Percentiles rank a stretch among this genome's conserved stretches.
Evolutionary conservation across 2,113 vertebrate genomes (phyloP).

Genomic region (Shinisaurus crocodilurus): DNA sequence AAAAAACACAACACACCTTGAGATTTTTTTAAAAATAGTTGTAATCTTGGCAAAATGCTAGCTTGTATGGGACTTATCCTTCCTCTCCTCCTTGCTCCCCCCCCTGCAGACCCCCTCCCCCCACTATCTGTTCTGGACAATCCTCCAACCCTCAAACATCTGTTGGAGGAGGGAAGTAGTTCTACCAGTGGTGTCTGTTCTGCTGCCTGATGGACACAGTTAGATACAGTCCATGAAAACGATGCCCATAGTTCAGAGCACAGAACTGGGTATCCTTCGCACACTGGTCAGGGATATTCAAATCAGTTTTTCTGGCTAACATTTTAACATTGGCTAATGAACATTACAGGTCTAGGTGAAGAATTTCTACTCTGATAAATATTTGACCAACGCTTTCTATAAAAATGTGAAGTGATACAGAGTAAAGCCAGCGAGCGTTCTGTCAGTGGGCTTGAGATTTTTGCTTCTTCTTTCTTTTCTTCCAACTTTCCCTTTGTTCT

Average conservation of each 20-base stretch:
- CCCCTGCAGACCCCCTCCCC: neutral
- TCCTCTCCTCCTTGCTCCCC: too few relatives aligned
- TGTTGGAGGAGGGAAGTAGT: too few relatives aligned
- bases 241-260: neutral
- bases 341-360: neutral
- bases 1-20: neutral
- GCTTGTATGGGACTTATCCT: too few relatives aligned
- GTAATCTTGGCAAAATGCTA: neutral
- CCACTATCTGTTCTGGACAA: too few relatives aligned
- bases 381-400: neutral
- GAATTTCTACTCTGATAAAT: neutral
- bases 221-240: too few relatives aligned
- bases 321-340: neutral
- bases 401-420: neutral
- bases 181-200: too few relatives aligned
- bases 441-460: constrained; percentile 8
- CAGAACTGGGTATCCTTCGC: neutral
- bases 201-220: too few relatives aligned
- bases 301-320: neutral
- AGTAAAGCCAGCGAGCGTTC: neutral
- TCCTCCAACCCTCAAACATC: too few relatives aligned
- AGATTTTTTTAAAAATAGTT: neutral
- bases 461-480: constrained; percentile 38
- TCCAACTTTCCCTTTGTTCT: constrained; percentile 55
- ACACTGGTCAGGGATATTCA: neutral